Base-by-base conservation (phyloP, 2,888 invertebrate species). In the Cancer borealis region DNA sequence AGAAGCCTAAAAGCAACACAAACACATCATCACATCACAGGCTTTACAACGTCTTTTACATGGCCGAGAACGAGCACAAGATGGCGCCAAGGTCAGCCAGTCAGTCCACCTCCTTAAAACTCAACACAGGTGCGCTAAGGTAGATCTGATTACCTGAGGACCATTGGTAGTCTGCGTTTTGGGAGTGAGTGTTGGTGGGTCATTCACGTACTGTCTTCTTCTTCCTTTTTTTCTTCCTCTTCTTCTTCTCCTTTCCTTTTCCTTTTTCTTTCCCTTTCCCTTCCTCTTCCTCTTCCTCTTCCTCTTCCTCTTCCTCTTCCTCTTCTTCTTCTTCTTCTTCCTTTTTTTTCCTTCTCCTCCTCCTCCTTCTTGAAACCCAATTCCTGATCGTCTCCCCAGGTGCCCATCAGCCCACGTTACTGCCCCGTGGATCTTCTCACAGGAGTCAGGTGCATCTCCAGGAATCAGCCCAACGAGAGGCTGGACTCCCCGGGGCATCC, bases 391-490 rank as follows among this genome's bases (percentile, higher is more conserved):
- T 26, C 8, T 73, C 73, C 73, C 73, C 26, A 73, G 73, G 73
- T 73, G 26, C n/a, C 73, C 73, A 73, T 73, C 73, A 73, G 73
- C n/a, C n/a, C n/a, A 8, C n/a, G 73, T 73, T 73, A 73, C 73
- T 73, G 26, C 73, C 73, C 73, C 73, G 73, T 73, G 73, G 73
- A 73, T 73, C 73, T 73, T 73, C 73, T 73, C 73, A 26, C 73
- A 26, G 73, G 73, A 73, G 26, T 73, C 26, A 73, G 26, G 26
- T 26, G 73, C 73, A 73, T 73, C 73, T 73, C 73, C 73, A 10
- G 26, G 73, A 26, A 73, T 73, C 73, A 73, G 26, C 26, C 26
- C n/a, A 73, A 73, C n/a, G 73, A 73, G 73, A 73, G n/a, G 2
- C 73, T n/a, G 73, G 8, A 26, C 26, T n/a, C 26, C 21, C n/a